Conservation (phyloP, 2,888 invertebrate genomes). For the Dryococelus australis region DNA sequence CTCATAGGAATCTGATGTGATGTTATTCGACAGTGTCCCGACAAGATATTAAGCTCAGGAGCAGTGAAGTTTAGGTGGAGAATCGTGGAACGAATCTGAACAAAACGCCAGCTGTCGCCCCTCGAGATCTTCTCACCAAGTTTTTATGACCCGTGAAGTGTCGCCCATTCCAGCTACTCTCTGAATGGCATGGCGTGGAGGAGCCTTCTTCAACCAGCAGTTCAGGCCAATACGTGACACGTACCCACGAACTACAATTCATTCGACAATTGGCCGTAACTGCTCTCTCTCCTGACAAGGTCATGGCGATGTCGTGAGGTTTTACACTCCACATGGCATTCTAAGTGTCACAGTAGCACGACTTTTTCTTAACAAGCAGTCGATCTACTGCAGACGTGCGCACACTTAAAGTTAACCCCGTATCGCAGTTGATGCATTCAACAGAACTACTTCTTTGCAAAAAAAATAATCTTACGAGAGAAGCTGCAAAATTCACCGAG, state of each 20-base stretch:
- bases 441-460: too few species aligned
- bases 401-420: too few species aligned
- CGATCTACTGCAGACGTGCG: too few species aligned
- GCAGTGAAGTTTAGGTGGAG: background rate
- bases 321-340: too few species aligned
- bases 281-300: background rate
- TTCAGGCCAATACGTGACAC: background rate
- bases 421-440: too few species aligned
- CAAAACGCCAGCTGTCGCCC: too few species aligned
- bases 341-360: too few species aligned
- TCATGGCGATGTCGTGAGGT: background rate
- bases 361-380: too few species aligned
- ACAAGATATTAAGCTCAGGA: background rate
- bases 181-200: background rate
- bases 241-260: background rate
- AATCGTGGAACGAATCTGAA: too few species aligned
- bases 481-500: too few species aligned
- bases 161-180: background rate
- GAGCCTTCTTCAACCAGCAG: background rate
- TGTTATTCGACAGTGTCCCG: background rate
- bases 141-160: background rate
- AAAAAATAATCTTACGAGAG: too few species aligned
- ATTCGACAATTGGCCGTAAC: constrained; percentile 16
- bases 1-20: background rate
- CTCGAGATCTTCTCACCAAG: background rate